Percentiles rank a stretch among this genome's conserved stretches.
These are phyloP conservation scores for Strix aluco DNA, from an alignment of 2,113 vertebrate genomes.

Conservation along the genomic window DNA sequence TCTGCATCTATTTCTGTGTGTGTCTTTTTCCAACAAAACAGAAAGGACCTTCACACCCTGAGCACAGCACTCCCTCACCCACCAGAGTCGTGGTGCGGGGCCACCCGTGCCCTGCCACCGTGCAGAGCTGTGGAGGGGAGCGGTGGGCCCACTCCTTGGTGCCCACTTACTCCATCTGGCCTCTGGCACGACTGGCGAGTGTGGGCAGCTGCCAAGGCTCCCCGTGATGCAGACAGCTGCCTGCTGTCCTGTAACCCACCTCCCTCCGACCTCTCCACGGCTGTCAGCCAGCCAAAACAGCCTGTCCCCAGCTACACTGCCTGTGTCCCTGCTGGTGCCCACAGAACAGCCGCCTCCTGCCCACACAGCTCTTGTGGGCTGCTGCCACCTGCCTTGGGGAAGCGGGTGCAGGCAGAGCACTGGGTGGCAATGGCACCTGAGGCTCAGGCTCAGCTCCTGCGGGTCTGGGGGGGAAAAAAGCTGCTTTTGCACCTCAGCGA, in stretches of 20 bases:
- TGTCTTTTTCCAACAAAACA: neutral
- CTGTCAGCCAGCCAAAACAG: neutral
- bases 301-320: neutral
- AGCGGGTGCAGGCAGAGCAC: neutral
- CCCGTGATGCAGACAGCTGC: neutral
- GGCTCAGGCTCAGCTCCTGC: neutral
- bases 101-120: neutral
- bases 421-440: rapidly evolving
- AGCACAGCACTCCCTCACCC: neutral
- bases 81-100: rapidly evolving
- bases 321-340: rapidly evolving
- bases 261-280: neutral
- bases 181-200: rapidly evolving
- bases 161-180: neutral
- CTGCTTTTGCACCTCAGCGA: neutral
- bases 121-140: neutral
- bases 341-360: neutral
- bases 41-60: neutral
- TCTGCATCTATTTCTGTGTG: neutral
- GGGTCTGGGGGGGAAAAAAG: rapidly evolving
- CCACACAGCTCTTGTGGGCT: neutral
- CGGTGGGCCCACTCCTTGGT: neutral
- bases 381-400: neutral
- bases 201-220: neutral
- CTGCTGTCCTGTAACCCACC: neutral